Evolutionary conservation across 2,888 invertebrate species (phyloP), one percentile per base, ranked within the genome.

Genomic region (Venusia cambrica): DNA sequence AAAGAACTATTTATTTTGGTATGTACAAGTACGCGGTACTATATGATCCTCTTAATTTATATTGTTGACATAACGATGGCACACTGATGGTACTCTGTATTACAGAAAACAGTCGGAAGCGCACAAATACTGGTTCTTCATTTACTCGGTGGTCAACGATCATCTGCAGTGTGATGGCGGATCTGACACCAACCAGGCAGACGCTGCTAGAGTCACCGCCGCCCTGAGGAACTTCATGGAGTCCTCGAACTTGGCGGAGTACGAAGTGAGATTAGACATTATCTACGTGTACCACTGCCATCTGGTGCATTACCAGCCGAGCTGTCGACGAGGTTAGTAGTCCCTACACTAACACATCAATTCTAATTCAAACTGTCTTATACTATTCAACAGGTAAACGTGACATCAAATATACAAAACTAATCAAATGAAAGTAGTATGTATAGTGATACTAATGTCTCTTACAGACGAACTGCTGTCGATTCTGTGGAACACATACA

Each of bases 71-170:
- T n/a, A n/a, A n/a, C n/a, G n/a, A n/a, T n/a, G n/a, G n/a, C n/a
- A n/a, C n/a, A n/a, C n/a, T n/a, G 24, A 9, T 17, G 26, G 33
- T 20, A 31, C 7, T 31, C 11, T 9, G 5, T 10, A 3, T n/a
- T 33, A 0, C 11, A 92, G 92, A 56, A 87, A 93, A 47, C 90
- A 90, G 62, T 81, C 90, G 0, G 90, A 91, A 42, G 91, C 93
- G 0, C 90, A 93, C 45, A 94, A 93, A 66, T 97, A 96, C 91
- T 98, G 97, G 97, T 95, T 97, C 77, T 93, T 94, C 69, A 73
- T 98, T 22, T 97, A 94, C 67, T 90, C 91, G 9, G 83, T 95
- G 0, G 74, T 94, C 17, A 89, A 91, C 25, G 90, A 91, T 17
- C 93, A 91, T 58, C 69, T 91, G 7, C 59, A 66, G 2, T 53